Evolutionary conservation across 2,888 invertebrate genomes (phyloP).

Genomic region (Abrostola triplasia): DNA sequence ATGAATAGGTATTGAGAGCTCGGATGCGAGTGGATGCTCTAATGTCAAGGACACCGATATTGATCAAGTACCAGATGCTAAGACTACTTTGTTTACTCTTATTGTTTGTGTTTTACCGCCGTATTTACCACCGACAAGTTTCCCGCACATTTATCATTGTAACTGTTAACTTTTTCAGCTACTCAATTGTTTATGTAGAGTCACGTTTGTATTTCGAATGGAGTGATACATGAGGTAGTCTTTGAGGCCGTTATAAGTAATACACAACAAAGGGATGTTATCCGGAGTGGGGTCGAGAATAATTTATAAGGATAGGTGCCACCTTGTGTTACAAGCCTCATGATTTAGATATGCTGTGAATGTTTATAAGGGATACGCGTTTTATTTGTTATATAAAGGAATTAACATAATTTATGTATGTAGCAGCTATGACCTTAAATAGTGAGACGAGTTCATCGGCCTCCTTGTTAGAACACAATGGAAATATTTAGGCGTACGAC

Average conservation of each 20-base stretch:
- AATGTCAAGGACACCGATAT: constrained; percentile 86
- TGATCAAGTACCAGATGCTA: constrained; percentile 73
- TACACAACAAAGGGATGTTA: constrained; percentile 75
- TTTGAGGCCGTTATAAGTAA: constrained; percentile 65
- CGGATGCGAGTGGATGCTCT: constrained; percentile 63
- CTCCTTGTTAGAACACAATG: constrained; percentile 14
- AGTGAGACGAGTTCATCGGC: constrained; percentile 16
- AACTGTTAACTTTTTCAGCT: constrained; percentile 18
- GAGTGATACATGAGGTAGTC: constrained; percentile 35
- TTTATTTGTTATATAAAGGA: constrained; percentile 20
- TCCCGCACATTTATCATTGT: constrained; percentile 17
- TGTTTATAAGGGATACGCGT: constrained; percentile 38
- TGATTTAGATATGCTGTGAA: constrained; percentile 57
- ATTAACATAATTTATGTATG: too few species aligned
- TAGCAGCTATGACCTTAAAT: constrained; percentile 28
- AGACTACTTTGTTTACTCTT: constrained; percentile 49
- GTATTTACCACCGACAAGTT: constrained; percentile 42
- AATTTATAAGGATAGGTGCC: constrained; percentile 80
- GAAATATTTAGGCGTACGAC: constrained; percentile 16
- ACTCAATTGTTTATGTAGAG: constrained; percentile 16
- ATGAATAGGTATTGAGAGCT: constrained; percentile 67
- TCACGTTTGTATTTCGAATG: constrained; percentile 16
- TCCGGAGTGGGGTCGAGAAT: constrained; percentile 72
- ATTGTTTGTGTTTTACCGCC: constrained; percentile 31
- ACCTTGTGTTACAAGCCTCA: constrained; percentile 59